Evolutionary conservation across 35 echinoderm and acorn worm genomes (phyloP), one percentile per base, ranked within the genome.

Genomic region (Ptychodera flava): DNA sequence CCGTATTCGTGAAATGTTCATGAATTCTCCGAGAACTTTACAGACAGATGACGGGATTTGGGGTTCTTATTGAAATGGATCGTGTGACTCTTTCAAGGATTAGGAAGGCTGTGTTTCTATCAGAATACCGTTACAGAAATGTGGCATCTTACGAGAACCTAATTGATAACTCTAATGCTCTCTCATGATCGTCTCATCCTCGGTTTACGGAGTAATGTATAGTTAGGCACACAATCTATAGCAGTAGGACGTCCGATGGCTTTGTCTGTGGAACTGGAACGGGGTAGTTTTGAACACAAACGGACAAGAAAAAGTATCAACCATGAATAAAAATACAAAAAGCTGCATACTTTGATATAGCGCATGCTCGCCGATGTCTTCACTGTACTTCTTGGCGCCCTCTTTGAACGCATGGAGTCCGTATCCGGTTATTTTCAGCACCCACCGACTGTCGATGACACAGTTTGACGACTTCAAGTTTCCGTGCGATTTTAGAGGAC

Each of bases 381-480:
- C 87, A n/a, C n/a, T n/a, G n/a, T n/a, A n/a, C 16, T 84, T 87
- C 77, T 91, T 81, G 33, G 89, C 83, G 1, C 95, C 95, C 22
- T 82, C 88, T 45, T 89, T 94, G 64, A 91, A 94, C 29, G 89
- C 85, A 36, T 94, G 90, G 29, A 97, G 53, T 16, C 95, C 95
- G 79, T 94, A 97, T 34, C 94, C 95, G n/a, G 92, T 88, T 28
- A 97, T 83, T 87, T 97, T 97, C 2, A 97, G 89, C 15, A 94
- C 87, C 95, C 95, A 97, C 80, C 95, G 83, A 31, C 92, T 92
- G 78, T 97, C 95, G 34, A 97, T 92, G 27, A 97, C 88, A 79
- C 95, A 97, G 81, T 97, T 97, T 37, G 89, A 87, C 0, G 95
- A 97, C 45, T 93, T 91, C 31, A 97, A 76, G 35, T 94, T 97